phyloP scores from a whole-genome alignment of 2,888 invertebrate species.

The Sminthurides aquaticus region DNA sequence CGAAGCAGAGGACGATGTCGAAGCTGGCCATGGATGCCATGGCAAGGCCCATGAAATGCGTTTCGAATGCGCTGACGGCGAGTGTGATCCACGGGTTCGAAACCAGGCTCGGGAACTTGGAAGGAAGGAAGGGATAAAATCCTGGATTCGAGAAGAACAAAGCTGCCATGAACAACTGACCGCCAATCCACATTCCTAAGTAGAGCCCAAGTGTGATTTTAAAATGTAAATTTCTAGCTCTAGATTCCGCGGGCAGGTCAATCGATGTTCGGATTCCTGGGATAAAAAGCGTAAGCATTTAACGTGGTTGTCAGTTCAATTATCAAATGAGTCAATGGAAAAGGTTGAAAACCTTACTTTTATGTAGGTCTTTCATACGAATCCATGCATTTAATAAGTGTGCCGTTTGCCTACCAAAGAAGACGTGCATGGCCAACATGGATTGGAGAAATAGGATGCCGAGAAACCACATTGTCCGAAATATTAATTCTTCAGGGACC shows the following conservation, averaged over 20 bases:
- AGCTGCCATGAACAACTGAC: slow-evolving; percentile 7
- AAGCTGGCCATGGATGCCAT: slow-evolving; percentile 11
- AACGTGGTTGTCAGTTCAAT: too few species aligned
- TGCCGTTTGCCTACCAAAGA: neutral
- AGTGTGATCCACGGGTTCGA: too few species aligned
- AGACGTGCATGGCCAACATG: slow-evolving; percentile 6
- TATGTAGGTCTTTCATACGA: too few species aligned
- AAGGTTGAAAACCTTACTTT: too few species aligned
- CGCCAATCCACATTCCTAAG: slow-evolving; percentile 6
- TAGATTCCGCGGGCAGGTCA: too few species aligned
- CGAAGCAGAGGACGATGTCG: slow-evolving; percentile 7
- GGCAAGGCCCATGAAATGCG: slow-evolving; percentile 10
- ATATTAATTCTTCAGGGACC: slow-evolving; percentile 9
- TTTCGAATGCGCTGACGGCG: neutral
- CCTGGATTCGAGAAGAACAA: slow-evolving; percentile 4
- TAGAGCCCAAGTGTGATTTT: neutral
- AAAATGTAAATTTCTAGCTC: neutral
- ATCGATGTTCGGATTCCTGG: too few species aligned
- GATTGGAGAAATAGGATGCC: slow-evolving; percentile 2
- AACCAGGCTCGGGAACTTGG: neutral
- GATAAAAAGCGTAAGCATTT: too few species aligned
- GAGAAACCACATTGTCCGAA: slow-evolving; percentile 9
- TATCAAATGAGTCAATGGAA: too few species aligned
- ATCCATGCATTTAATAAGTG: neutral
- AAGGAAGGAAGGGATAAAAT: slow-evolving; percentile 6